A percentile compares a stretch with the other conserved stretches of the same genome.
Evolutionary conservation across 30 jellyfish, hydroid and myxozoan genomes (phyloP).

Genomic region (Pseudorhiza aurosa): DNA sequence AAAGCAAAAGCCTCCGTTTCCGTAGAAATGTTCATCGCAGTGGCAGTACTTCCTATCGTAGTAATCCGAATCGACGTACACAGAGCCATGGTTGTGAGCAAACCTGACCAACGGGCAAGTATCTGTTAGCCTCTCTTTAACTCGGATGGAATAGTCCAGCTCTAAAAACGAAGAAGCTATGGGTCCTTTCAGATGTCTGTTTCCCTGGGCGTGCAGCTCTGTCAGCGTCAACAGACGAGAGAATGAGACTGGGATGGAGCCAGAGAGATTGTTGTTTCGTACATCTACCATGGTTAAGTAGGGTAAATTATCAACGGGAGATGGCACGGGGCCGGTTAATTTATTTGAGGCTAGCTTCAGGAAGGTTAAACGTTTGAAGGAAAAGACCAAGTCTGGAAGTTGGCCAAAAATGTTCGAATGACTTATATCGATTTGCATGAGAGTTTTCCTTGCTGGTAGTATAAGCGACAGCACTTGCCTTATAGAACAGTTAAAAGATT

Average conservation of each 20-base stretch:
- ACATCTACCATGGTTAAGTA: conserved; percentile 37
- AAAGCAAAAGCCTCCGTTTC: conserved; percentile 35
- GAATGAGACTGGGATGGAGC: conserved; percentile 33
- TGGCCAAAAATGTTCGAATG: conserved; percentile 40
- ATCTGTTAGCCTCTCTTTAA: conserved; percentile 14
- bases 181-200: conserved; percentile 16
- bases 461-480: background rate
- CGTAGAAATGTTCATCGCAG: conserved; percentile 52
- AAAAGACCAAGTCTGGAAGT: conserved; percentile 13
- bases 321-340: conserved; percentile 24
- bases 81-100: conserved; percentile 52
- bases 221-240: conserved; percentile 48
- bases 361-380: conserved; percentile 12
- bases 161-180: conserved; percentile 14
- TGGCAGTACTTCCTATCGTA: conserved; percentile 48
- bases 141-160: conserved; percentile 11
- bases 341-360: conserved; percentile 36
- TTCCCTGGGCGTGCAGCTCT: conserved; percentile 29
- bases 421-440: conserved; percentile 44
- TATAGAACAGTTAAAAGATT: background rate
- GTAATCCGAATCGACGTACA: conserved; percentile 43
- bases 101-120: conserved; percentile 42
- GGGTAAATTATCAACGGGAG: conserved; percentile 30
- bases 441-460: background rate
- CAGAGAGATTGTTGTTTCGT: conserved; percentile 28